Evolutionary conservation across 1,140 invertebrate species (phyloP), one percentile per base, ranked within the genome.

Genomic region (Polypedilum vanderplanki): DNA sequence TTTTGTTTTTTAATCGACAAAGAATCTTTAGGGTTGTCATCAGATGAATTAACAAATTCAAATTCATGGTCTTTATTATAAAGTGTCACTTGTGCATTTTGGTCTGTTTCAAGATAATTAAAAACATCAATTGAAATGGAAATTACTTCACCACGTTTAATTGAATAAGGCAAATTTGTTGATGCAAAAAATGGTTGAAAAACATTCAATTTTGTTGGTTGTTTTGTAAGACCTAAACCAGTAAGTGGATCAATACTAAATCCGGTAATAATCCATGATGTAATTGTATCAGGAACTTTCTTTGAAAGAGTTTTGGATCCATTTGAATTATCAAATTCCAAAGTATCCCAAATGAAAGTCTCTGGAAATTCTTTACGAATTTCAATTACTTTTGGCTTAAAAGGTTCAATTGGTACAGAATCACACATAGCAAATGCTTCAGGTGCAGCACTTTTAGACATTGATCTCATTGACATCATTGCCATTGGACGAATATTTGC

Each of bases 211-310:
- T 92, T 92, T 78, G 88, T 87, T 18, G 91, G 85, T 76, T 85
- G 80, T 74, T 89, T 83, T 9, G 93, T 89, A 3, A 98, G 84
- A 3, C 94, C 95, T 0, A 99, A 85, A 17, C 97, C 97, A 75
- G 90, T 84, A 9, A 90, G 84, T 0, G 91, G 85, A 83, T 96
- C 93, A 64, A 98, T 85, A 0, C 97, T 94, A 81, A 99, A 99
- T 0, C 93, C 97, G 41, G 92, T 93, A 0, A 98, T 87, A 18
- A 93, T 87, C 95, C 96, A 98, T 1, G 93, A 94, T 0, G 94
- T 97, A 65, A 96, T 92, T 0, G 91, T 90, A 79, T 93, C 91
- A 0, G 94, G 94, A 46, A 92, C 87, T 40, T 74, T 74, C 12
- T 40, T 40, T 24, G 40, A 15, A 65, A 80, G 84, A 74, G 85